Conservation (phyloP, 2,888 invertebrate species). For the Punctoribates punctum region DNA sequence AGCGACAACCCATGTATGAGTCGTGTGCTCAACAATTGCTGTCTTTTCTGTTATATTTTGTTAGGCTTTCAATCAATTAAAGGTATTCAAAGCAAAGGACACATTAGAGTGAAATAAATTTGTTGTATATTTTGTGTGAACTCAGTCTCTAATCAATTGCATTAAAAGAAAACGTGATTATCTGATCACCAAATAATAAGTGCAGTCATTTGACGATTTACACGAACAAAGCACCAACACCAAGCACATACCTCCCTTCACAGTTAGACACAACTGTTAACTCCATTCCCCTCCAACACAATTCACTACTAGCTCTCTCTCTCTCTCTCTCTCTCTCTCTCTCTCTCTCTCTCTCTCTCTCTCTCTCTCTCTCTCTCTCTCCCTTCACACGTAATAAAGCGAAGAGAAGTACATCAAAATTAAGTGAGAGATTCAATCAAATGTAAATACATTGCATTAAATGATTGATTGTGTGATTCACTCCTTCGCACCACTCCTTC, state of each 20-base stretch:
- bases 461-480: slow-evolving; percentile 22
- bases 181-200: slow-evolving; percentile 24
- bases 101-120: not conserved
- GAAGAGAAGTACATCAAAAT: not conserved
- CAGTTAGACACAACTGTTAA: not conserved
- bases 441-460: slow-evolving; percentile 21
- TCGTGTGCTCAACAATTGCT: not conserved
- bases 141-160: slow-evolving; percentile 33
- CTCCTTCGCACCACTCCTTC: not conserved
- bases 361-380: too few relatives aligned
- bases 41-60: not conserved
- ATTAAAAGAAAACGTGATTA: slow-evolving; percentile 38
- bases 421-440: not conserved
- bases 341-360: not conserved
- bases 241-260: too few relatives aligned
- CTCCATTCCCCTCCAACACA: not conserved
- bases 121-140: slow-evolving; percentile 27
- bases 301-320: slow-evolving; percentile 4
- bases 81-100: slow-evolving; percentile 25
- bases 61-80: slow-evolving; percentile 33
- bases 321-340: slow-evolving; percentile 1
- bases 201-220: slow-evolving; percentile 21
- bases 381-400: not conserved
- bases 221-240: slow-evolving; percentile 19
- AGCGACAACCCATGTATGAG: not conserved